Conservation (phyloP, 2,797 vertebrate species). For the Artibeus lituratus region DNA sequence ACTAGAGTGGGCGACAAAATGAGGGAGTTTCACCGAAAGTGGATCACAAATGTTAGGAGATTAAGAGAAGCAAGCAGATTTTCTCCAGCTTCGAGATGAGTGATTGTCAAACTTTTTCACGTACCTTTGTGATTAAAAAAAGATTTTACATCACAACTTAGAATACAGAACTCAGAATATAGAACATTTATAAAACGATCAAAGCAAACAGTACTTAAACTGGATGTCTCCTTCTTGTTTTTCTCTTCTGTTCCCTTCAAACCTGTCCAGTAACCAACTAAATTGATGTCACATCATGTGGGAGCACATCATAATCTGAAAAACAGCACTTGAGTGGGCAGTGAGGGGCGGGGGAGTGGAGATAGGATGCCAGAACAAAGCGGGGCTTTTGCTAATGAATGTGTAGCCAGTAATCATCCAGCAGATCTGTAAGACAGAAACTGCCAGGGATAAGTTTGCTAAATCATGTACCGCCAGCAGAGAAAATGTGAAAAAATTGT, state of each 20-base stretch:
- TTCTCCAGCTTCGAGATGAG: not conserved
- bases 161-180: not conserved
- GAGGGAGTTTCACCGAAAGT: not conserved
- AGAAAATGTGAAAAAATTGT: not conserved
- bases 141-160: not conserved
- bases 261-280: not conserved
- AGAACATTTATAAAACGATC: not conserved
- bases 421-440: accelerated
- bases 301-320: not conserved
- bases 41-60: not conserved
- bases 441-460: not conserved
- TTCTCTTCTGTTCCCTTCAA: not conserved
- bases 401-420: not conserved
- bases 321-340: not conserved
- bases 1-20: not conserved
- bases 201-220: not conserved
- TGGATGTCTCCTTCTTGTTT: not conserved
- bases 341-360: accelerated
- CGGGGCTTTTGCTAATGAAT: not conserved
- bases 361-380: not conserved
- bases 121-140: not conserved
- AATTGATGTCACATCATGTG: not conserved
- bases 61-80: not conserved
- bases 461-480: not conserved
- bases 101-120: not conserved